Evolutionary conservation across 37 sponge, comb jelly and placozoan species (phyloP).

Genomic region (Bolinopsis microptera): DNA sequence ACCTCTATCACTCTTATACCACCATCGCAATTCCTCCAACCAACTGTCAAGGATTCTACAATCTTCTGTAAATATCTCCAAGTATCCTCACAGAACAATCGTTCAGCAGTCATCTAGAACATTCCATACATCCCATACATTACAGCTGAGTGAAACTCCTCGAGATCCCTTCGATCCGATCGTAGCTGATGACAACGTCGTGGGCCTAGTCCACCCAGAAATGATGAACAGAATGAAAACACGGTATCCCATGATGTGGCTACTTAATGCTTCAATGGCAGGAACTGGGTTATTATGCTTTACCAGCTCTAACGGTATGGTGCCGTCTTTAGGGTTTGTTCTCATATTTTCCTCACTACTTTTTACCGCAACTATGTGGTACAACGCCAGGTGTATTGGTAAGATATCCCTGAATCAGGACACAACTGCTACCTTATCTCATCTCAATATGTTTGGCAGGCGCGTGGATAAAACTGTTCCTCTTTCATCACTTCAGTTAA

Average conservation of each 20-base stretch:
- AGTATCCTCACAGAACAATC: not conserved
- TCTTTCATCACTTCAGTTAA: not conserved
- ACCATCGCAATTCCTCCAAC: not conserved
- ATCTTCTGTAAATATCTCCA: too few species aligned
- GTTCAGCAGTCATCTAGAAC: not conserved
- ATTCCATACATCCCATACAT: not conserved
- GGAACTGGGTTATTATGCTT: not conserved
- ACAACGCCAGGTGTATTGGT: constrained; percentile 42
- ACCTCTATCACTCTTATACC: not conserved
- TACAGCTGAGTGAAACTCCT: not conserved
- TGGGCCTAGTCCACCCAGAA: constrained; percentile 53
- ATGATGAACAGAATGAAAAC: constrained; percentile 24
- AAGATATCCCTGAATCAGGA: constrained; percentile 28
- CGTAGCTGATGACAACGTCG: not conserved
- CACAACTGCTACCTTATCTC: constrained; percentile 1
- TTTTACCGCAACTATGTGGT: constrained; percentile 11
- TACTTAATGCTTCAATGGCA: not conserved
- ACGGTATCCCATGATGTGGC: constrained; percentile 36
- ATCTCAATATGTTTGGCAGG: constrained; percentile 41
- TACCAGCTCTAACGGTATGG: not conserved
- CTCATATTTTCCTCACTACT: not conserved
- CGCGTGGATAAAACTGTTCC: constrained; percentile 42
- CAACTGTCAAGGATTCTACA: too few species aligned
- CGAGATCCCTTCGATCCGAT: not conserved
- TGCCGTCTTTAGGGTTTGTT: not conserved